These are phyloP conservation scores for Helicolenus hilgendorfi DNA, from an alignment of 2,797 vertebrate genomes.

Conservation along the genomic window DNA sequence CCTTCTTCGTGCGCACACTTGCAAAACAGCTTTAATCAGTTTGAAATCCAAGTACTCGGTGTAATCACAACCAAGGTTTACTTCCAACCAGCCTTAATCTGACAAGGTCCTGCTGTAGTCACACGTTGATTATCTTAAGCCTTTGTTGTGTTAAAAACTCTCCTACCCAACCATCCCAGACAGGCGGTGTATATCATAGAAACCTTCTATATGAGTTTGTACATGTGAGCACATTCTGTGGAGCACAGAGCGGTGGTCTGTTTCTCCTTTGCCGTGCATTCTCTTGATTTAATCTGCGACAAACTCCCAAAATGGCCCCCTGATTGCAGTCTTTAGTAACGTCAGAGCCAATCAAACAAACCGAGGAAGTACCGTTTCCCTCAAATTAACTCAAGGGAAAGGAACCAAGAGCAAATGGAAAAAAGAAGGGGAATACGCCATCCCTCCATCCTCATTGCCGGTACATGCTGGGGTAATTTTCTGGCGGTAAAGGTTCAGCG, in stretches of 20 bases:
- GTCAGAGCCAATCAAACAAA: conserved; percentile 91
- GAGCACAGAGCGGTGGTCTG: conserved; percentile 79
- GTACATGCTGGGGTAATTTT: conserved; percentile 89
- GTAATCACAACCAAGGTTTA: conserved; percentile 84
- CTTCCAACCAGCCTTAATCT: conserved; percentile 83
- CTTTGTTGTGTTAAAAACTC: conserved; percentile 86
- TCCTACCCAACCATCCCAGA: conserved; percentile 71
- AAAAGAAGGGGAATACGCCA: conserved; percentile 74
- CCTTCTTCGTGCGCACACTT: conserved; percentile 1
- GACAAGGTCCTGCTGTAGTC: conserved; percentile 80
- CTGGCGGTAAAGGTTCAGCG: conserved; percentile 91
- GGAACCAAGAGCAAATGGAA: conserved; percentile 78
- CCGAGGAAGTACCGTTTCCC: conserved; percentile 87
- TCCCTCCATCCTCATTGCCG: conserved; percentile 78
- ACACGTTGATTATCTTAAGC: conserved; percentile 84
- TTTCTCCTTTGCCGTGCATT: conserved; percentile 85
- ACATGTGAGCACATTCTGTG: conserved; percentile 59
- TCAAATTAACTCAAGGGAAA: conserved; percentile 88
- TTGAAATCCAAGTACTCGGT: conserved; percentile 74
- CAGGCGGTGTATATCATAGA: conserved; percentile 77
- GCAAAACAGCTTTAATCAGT: conserved; percentile 75
- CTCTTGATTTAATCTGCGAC: conserved; percentile 91
- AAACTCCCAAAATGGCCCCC: conserved; percentile 90
- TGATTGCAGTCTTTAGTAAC: conserved; percentile 92
- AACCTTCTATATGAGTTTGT: conserved; percentile 67